These are phyloP conservation scores for Agrochola macilenta DNA, from an alignment of 2,888 invertebrate species.

Conservation along the genomic window DNA sequence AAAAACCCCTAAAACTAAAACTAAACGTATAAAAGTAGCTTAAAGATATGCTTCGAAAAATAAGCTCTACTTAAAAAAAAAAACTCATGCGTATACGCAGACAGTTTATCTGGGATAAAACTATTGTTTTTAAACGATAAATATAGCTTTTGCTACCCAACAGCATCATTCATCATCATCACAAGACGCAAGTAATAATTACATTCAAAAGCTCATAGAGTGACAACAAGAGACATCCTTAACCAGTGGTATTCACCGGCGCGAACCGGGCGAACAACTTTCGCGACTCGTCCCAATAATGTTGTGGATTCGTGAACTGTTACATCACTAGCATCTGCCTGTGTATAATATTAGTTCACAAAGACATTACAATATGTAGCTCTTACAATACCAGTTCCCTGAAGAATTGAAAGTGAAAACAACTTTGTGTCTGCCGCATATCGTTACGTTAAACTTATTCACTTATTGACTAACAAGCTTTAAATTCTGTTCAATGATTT, in stretches of 20 bases:
- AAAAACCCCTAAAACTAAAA: not conserved
- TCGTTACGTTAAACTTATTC: conserved; percentile 14
- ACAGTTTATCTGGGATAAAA: not conserved
- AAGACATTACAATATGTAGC: conserved; percentile 50
- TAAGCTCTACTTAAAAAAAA: too few species aligned
- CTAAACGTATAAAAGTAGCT: too few species aligned
- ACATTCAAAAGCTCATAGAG: conserved; percentile 9
- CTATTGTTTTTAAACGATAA: not conserved
- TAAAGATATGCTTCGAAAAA: not conserved
- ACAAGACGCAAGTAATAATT: not conserved
- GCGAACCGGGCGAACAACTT: conserved; percentile 82
- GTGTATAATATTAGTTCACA: conserved; percentile 63
- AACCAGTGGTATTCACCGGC: conserved; percentile 62
- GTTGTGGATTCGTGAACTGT: conserved; percentile 76
- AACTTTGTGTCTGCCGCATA: not conserved
- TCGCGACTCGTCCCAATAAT: conserved; percentile 85
- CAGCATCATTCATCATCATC: not conserved
- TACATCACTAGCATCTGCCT: conserved; percentile 74
- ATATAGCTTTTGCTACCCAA: not conserved
- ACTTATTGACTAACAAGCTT: conserved; percentile 18
- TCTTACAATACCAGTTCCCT: conserved; percentile 29
- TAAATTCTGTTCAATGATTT: conserved; percentile 1
- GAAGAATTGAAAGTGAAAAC: conserved; percentile 34
- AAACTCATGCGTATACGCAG: not conserved
- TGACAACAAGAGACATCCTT: conserved; percentile 67